A percentile compares a stretch with the other conserved stretches of the same genome.
These are phyloP conservation scores for Heliangelus exortis DNA, from an alignment of 2,797 vertebrate species.

Conservation along the genomic window DNA sequence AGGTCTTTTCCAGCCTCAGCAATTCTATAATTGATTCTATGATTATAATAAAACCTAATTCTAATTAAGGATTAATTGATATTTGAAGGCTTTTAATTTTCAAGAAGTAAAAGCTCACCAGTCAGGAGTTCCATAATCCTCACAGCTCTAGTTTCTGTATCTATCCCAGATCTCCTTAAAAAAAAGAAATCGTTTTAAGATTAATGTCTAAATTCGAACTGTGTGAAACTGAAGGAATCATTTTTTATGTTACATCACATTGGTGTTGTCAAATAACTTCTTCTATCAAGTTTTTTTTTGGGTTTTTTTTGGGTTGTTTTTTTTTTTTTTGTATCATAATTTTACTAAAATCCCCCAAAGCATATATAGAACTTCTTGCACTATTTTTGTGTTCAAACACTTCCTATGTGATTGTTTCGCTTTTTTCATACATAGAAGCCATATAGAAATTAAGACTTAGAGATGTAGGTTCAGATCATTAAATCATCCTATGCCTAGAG, in stretches of 20 bases:
- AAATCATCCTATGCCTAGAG: not conserved
- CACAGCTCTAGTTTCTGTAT: not conserved
- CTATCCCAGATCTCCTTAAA: not conserved
- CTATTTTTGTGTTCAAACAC: not conserved
- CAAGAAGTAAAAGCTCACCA: not conserved
- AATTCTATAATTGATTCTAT: too few species aligned
- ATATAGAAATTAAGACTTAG: not conserved
- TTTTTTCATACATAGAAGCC: not conserved
- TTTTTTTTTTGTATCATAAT: not conserved
- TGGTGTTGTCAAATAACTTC: not conserved
- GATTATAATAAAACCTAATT: too few species aligned
- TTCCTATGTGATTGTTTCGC: not conserved
- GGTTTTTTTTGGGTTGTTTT: too few species aligned
- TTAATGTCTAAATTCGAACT: not conserved
- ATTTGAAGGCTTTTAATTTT: not conserved
- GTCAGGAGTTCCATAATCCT: not conserved
- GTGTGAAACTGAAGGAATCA: not conserved
- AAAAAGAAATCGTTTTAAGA: not conserved
- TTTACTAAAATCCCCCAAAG: not conserved
- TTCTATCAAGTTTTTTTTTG: not conserved
- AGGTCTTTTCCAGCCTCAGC: too few species aligned
- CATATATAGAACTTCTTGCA: not conserved
- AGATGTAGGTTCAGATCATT: conserved; percentile 7
- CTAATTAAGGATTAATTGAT: not conserved
- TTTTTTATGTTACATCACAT: not conserved